A percentile compares a stretch with the other conserved stretches of the same genome.
Conservation (phyloP, 2,113 vertebrate species). For the Bos indicus region DNA sequence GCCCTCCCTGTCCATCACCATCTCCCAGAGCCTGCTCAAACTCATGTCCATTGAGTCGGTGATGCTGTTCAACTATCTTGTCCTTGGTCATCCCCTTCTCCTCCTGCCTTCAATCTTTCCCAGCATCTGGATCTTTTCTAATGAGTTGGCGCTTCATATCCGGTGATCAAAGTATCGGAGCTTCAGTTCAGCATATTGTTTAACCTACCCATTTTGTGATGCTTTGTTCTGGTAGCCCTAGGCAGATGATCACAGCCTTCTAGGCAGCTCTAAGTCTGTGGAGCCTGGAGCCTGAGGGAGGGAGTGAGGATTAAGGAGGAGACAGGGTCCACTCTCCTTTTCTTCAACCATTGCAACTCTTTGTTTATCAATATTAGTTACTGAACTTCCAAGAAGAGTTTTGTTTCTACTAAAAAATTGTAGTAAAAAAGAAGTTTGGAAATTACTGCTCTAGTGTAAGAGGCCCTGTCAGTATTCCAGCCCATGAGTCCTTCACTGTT, state of each 20-base stretch:
- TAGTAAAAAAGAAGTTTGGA: not conserved
- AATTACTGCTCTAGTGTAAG: not conserved
- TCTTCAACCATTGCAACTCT: not conserved
- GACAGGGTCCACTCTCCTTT: not conserved
- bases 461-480: not conserved
- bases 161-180: accelerated
- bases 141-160: not conserved
- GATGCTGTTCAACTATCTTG: not conserved
- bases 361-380: not conserved
- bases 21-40: not conserved
- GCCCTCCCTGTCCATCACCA: not conserved
- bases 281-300: not conserved
- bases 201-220: not conserved
- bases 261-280: not conserved
- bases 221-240: not conserved
- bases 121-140: not conserved
- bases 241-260: not conserved
- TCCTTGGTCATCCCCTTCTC: not conserved
- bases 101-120: not conserved
- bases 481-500: not conserved
- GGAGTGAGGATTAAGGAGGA: not conserved
- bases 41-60: not conserved
- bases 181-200: not conserved
- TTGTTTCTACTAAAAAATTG: not conserved
- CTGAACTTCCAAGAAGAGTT: not conserved